Evolutionary conservation across 2,113 vertebrate genomes (phyloP), one percentile per base, ranked within the genome.

Genomic region (Ammodytes marinus): DNA sequence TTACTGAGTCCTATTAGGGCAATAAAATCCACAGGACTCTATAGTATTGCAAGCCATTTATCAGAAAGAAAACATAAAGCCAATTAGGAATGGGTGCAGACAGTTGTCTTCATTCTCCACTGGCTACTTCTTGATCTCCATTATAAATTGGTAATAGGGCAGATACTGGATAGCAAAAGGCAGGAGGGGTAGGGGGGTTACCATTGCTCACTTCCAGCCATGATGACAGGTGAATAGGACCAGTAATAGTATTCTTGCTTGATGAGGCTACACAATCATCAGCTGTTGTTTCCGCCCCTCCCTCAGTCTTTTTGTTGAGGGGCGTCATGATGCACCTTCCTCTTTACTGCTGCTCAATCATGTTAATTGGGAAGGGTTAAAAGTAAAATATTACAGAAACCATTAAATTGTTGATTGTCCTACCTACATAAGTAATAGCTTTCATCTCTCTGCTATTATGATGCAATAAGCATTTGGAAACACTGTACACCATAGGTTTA

Each of bases 141-240:
- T 99, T 99, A 99, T 98, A 99, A 98, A 99, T 98, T 98, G 97
- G 96, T 99, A 99, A 99, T 99, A 98, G 96, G 96, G 96, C 95
- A 97, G 96, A 97, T 97, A 97, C 96, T 92, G 93, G 96, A 97
- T 96, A 95, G 95, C 91, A 53, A 67, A 73, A 91, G 94, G 91
- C 88, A 89, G 95, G 95, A 95, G 92, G 59, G 95, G 93, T 91
- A 27, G 94, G 96, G 95, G 94, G 95, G 93, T 94, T 93, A 94
- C 91, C 94, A 96, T 95, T 97, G 96, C 96, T 97, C 96, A 96
- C 95, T 96, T 95, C 94, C 80, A 77, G 69, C 78, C 55, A 0
- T 57, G 93, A 96, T 97, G 97, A 97, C 97, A 97, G 96, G 96
- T 96, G 96, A 97, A 95, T 88, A 94, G 96, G 94, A 95, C 93